Conservation (phyloP, 2,113 vertebrate genomes). For the Hiodon alosoides region DNA sequence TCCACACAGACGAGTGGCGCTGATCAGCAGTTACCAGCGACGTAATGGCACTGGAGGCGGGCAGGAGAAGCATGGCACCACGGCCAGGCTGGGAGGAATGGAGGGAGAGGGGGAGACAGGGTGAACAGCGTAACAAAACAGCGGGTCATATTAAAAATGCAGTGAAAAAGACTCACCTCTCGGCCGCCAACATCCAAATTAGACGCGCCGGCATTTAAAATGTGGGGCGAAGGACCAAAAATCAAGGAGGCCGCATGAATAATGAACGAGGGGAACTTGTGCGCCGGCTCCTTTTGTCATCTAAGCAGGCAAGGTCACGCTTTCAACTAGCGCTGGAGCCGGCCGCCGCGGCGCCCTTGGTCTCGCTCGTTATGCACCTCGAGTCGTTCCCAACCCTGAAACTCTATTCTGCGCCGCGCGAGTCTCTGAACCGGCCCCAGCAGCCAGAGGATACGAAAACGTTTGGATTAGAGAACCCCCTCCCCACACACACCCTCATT, state of each 20-base stretch:
- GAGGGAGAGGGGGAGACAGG: conserved; percentile 12
- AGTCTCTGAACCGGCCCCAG: too few relatives aligned
- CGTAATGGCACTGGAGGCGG: too few relatives aligned
- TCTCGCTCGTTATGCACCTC: conserved; percentile 1
- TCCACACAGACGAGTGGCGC: too few relatives aligned
- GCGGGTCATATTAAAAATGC: conserved; percentile 39
- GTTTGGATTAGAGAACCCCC: too few relatives aligned
- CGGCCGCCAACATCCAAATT: conserved; percentile 41
- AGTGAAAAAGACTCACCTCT: conserved; percentile 33
- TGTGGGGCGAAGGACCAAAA: conserved; percentile 37
- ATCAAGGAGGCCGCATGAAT: conserved; percentile 41
- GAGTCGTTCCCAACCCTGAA: neutral
- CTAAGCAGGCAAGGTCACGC: conserved; percentile 45
- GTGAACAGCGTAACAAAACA: conserved; percentile 25
- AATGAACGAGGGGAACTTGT: conserved; percentile 36
- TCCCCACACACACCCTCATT: too few relatives aligned
- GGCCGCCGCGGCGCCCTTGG: conserved; percentile 25
- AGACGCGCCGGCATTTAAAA: conserved; percentile 43
- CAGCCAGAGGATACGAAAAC: too few relatives aligned
- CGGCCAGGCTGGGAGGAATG: neutral
- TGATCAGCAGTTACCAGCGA: too few relatives aligned
- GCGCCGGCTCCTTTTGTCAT: conserved; percentile 36
- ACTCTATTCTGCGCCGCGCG: too few relatives aligned
- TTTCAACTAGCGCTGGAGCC: conserved; percentile 32
- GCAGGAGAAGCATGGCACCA: too few relatives aligned